Percentiles rank a stretch among this genome's conserved stretches.
Evolutionary conservation across 1,140 invertebrate species (phyloP).

Genomic region (Dendroctonus valens): DNA sequence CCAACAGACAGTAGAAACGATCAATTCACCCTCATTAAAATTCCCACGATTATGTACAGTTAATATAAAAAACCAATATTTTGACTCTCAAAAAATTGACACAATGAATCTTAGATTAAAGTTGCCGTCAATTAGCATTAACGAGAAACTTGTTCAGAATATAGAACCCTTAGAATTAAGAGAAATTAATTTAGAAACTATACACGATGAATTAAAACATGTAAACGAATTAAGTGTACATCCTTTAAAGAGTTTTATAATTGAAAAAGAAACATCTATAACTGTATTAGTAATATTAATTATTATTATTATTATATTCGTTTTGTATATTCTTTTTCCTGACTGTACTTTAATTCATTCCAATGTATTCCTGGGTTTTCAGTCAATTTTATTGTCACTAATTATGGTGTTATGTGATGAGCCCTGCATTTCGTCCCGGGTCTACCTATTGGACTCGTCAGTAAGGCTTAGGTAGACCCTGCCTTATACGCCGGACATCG

Average conservation of each 20-base stretch:
- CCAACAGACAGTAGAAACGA: not conserved
- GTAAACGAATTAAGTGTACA: not conserved
- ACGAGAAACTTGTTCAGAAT: constrained; percentile 2
- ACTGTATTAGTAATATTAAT: not conserved
- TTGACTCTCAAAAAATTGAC: too few relatives aligned
- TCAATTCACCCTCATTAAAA: not conserved
- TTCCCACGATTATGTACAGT: not conserved
- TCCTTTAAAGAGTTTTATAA: constrained; percentile 1
- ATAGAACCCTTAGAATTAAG: too few relatives aligned
- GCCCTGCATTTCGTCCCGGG: too few relatives aligned
- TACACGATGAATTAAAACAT: not conserved
- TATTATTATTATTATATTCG: not conserved
- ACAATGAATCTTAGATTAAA: not conserved
- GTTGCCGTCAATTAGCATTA: not conserved
- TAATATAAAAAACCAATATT: not conserved
- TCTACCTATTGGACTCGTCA: too few relatives aligned
- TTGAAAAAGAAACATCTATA: not conserved
- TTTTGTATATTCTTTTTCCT: too few relatives aligned
- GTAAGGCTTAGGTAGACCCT: too few relatives aligned
- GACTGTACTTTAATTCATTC: too few relatives aligned
- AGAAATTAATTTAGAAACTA: constrained; percentile 1
- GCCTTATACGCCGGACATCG: too few relatives aligned
- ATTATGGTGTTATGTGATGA: too few relatives aligned
- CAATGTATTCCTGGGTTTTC: too few relatives aligned
- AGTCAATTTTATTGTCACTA: too few relatives aligned